These are phyloP conservation scores for Heliconius erato DNA, from an alignment of 2,888 invertebrate genomes.

Conservation along the genomic window DNA sequence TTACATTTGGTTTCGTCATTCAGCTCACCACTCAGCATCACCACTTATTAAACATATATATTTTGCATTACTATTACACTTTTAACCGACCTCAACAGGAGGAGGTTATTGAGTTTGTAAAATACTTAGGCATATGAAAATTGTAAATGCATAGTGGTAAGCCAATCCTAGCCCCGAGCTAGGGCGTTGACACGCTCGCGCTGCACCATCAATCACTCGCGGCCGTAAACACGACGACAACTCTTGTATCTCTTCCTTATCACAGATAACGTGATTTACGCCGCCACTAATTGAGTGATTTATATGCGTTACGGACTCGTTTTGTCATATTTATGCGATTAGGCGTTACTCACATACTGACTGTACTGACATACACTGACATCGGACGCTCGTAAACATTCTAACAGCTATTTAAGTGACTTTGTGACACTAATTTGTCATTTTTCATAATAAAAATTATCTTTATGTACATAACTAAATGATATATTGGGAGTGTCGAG, in stretches of 20 bases:
- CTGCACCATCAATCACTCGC: constrained; percentile 26
- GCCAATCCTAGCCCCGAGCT: constrained; percentile 8
- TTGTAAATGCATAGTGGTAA: no score
- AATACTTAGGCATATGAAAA: no score
- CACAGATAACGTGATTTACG: constrained; percentile 50
- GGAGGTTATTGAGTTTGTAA: no score
- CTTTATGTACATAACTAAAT: constrained; percentile 16
- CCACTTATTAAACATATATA: no score
- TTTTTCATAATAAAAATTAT: constrained; percentile 18
- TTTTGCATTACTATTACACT: no score
- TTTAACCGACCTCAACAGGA: no score
- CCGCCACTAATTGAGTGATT: constrained; percentile 54
- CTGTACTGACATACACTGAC: not conserved
- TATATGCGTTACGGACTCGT: constrained; percentile 42
- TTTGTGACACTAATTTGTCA: constrained; percentile 14
- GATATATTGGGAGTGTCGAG: constrained; percentile 2
- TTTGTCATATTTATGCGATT: constrained; percentile 44
- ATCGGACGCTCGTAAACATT: constrained; percentile 26
- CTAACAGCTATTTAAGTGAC: constrained; percentile 15
- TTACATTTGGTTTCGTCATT: no score
- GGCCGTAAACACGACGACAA: constrained; percentile 34
- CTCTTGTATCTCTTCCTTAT: constrained; percentile 39
- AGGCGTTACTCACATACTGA: constrained; percentile 9
- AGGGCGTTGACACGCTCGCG: constrained; percentile 26
- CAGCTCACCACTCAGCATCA: no score